Evolutionary conservation across 2,888 invertebrate species (phyloP).

Genomic region (Rotaria magnacalcarata): DNA sequence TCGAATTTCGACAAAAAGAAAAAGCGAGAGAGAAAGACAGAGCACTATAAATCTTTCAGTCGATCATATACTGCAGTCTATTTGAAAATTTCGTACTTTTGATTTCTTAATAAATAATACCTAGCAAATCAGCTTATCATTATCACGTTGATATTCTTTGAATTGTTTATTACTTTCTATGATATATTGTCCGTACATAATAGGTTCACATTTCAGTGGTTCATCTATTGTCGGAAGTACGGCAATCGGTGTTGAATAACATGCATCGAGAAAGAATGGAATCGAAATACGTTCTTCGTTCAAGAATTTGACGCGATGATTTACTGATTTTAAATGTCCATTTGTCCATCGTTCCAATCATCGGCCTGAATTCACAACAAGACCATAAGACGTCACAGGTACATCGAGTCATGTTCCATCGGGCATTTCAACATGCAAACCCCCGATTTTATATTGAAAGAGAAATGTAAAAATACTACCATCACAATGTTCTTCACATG

Average conservation of each 20-base stretch:
- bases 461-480: neutral
- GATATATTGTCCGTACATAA: constrained; percentile 14
- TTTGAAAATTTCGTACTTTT: neutral
- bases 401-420: neutral
- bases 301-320: constrained; percentile 36
- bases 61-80: neutral
- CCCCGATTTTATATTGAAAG: neutral
- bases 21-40: too few species aligned
- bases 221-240: neutral
- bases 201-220: neutral
- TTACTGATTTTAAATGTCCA: neutral
- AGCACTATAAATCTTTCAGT: neutral
- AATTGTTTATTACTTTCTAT: constrained; percentile 9
- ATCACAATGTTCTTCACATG: constrained; percentile 31
- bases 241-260: neutral
- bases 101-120: neutral
- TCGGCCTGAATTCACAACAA: constrained; percentile 11
- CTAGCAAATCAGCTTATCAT: neutral
- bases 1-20: neutral
- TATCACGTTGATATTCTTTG: neutral
- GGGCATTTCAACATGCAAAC: neutral
- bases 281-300: constrained; percentile 25
- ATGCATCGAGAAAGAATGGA: neutral
- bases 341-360: neutral
- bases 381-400: neutral